phyloP scores from a whole-genome alignment of 1,140 invertebrate genomes.

The Globodera ellingtonae region DNA sequence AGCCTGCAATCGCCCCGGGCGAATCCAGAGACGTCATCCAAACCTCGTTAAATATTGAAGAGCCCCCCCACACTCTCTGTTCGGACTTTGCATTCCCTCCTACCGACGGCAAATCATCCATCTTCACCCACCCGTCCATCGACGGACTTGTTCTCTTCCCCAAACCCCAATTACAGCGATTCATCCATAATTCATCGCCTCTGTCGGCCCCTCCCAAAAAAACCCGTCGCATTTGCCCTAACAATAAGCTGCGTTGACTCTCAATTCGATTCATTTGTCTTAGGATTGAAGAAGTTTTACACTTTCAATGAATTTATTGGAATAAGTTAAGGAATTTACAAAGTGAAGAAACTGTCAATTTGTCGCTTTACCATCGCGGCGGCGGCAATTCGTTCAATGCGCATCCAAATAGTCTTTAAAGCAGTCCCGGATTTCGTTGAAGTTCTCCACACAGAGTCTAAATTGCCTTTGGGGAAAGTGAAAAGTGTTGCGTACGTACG shows the following conservation, averaged over 20 bases:
- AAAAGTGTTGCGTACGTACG: constrained; percentile 22
- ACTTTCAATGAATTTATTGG: not conserved
- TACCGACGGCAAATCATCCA: too few relatives aligned
- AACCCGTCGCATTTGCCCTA: not conserved
- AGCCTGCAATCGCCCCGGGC: not conserved
- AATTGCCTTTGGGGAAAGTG: not conserved
- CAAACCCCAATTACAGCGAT: not conserved
- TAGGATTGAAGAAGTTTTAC: too few relatives aligned
- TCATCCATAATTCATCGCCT: not conserved
- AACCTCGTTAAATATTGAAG: too few relatives aligned
- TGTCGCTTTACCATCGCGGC: not conserved
- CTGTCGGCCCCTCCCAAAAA: not conserved
- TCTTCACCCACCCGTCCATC: too few relatives aligned
- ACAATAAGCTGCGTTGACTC: too few relatives aligned
- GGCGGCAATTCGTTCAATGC: constrained; percentile 27
- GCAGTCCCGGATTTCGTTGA: constrained; percentile 63
- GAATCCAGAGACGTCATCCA: not conserved
- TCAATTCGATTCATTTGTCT: too few relatives aligned
- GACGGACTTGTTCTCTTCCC: too few relatives aligned
- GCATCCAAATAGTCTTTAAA: constrained; percentile 54
- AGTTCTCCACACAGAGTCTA: constrained; percentile 57
- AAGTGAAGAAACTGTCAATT: not conserved
- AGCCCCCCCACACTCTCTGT: too few relatives aligned
- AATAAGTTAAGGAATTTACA: not conserved
- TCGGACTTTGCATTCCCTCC: too few relatives aligned